Conservation (phyloP, 2,797 vertebrate species). For the Euphonia xanthogaster region DNA sequence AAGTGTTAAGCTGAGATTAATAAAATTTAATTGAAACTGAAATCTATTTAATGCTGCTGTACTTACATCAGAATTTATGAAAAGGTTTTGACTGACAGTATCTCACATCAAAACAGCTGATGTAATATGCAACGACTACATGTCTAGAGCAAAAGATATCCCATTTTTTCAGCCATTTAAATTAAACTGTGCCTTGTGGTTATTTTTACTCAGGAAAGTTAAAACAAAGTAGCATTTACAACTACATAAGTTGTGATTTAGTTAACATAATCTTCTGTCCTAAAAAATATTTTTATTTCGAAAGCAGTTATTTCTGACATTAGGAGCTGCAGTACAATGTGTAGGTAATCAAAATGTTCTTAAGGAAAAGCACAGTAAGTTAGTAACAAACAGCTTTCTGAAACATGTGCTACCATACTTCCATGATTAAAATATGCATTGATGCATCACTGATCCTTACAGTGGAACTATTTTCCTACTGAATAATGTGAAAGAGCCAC, state of each 20-base stretch:
- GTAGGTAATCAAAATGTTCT: neutral
- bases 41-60: neutral
- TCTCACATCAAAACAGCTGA: neutral
- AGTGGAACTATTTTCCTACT: neutral
- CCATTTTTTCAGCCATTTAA: neutral
- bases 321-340: neutral
- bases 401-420: neutral
- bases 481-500: neutral
- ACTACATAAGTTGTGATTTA: neutral
- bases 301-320: neutral
- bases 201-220: neutral
- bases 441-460: neutral
- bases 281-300: neutral
- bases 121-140: neutral
- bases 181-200: neutral
- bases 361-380: neutral
- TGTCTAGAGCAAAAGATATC: neutral
- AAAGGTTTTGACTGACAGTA: neutral
- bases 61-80: neutral
- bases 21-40: neutral
- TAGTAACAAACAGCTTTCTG: neutral
- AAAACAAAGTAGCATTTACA: neutral
- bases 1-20: neutral
- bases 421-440: neutral
- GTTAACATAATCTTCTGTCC: neutral